Conservation (phyloP, 2,113 vertebrate species). For the Lasiurus cinereus region DNA sequence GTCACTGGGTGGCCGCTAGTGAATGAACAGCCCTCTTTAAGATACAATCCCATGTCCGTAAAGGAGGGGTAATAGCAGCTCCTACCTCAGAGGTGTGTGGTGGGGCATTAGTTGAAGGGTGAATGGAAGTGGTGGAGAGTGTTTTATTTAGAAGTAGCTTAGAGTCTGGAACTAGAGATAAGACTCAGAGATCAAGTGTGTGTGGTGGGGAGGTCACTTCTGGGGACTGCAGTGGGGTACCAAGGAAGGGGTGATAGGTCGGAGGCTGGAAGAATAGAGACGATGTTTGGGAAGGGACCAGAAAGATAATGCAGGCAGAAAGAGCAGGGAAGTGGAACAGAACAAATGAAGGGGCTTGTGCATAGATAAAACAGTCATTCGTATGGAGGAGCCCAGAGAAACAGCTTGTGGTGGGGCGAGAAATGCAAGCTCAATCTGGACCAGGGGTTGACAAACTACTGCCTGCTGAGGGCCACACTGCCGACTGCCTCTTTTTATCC, state of each 20-base stretch:
- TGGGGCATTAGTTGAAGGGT: background rate
- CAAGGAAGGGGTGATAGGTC: background rate
- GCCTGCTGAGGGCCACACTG: rapidly evolving
- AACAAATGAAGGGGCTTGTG: background rate
- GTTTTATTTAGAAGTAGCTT: slow-evolving; percentile 20
- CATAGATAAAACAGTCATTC: background rate
- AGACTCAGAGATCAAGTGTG: background rate
- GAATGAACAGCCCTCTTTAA: background rate
- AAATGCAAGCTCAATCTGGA: background rate
- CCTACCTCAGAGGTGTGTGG: background rate
- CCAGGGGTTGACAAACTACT: background rate
- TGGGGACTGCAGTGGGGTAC: background rate
- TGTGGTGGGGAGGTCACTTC: background rate
- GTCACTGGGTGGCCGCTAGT: background rate
- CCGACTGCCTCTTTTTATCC: rapidly evolving
- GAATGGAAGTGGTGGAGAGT: background rate
- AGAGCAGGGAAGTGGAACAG: background rate
- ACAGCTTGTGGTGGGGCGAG: background rate
- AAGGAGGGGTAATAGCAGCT: background rate
- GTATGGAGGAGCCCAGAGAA: background rate
- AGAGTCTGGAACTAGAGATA: background rate
- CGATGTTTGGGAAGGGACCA: background rate
- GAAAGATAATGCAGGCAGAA: background rate
- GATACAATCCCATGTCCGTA: background rate
- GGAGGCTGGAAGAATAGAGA: background rate